Evolutionary conservation across 2,113 vertebrate species (phyloP), one percentile per base, ranked within the genome.

Genomic region (Scytalopus superciliaris): DNA sequence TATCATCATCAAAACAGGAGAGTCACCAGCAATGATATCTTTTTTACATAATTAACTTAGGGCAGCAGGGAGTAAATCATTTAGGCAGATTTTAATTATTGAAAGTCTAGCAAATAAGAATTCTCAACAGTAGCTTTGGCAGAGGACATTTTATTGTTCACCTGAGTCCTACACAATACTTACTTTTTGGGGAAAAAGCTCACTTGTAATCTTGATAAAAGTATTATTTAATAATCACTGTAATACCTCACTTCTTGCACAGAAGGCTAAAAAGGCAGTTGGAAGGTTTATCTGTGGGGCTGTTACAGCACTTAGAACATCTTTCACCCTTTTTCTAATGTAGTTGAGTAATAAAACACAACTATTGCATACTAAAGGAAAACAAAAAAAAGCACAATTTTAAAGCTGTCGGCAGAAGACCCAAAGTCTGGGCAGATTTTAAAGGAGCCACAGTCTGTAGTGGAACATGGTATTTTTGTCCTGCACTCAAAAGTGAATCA

Each of bases 41-140:
- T 92, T 96, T 95, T 74, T 92, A 57, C 90, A 89, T 92, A 96
- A 96, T 96, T 93, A 96, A 92, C 60, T 89, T 89, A 82, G 66
- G 49, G 84, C 80, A 79, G 64, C 80, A 47, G 90, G 88, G 88
- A 96, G 83, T 94, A 90, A 93, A 95, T 92, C 89, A 68, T 94
- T 96, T 92, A 94, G 44, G 73, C 66, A 90, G 75, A 90, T 96
- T 96, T 96, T 96, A 96, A 93, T 96, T 96, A 87, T 31, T 94
- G 66, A 25, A 91, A 94, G 49, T 78, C 83, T 89, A 64, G 39
- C 66, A 95, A 94, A 87, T 84, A 93, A 94, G 59, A 81, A 89
- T 92, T 90, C 69, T 89, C 79, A 88, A 75, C 72, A 74, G 52
- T 78, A 60, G 40, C 56, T 92, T 96, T 64, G 55, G 45, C 52